phyloP scores from a whole-genome alignment of 2,888 invertebrate species.

The Sinotaia quadrata region DNA sequence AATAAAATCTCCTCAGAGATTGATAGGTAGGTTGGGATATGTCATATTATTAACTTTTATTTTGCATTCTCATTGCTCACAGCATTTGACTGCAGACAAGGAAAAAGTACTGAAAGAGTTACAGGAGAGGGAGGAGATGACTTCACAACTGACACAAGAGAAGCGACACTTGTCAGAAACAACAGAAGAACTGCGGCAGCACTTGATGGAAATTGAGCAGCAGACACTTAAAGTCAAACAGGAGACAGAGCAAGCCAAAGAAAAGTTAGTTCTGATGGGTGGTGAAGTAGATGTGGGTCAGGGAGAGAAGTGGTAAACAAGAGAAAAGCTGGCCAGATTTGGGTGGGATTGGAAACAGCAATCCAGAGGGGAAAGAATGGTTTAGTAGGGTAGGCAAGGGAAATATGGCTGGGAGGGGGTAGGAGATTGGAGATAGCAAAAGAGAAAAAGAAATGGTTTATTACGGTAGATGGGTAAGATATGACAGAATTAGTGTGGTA shows the following conservation, averaged over 20 bases:
- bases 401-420: too few relatives aligned
- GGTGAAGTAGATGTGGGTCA: background rate
- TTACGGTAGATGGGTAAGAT: too few relatives aligned
- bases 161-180: conserved; percentile 69
- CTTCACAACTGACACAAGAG: conserved; percentile 66
- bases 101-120: conserved; percentile 67
- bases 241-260: conserved; percentile 71
- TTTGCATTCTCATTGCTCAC: conserved; percentile 22
- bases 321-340: background rate
- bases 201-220: conserved; percentile 68
- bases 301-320: background rate
- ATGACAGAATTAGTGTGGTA: too few relatives aligned
- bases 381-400: too few relatives aligned
- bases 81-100: conserved; percentile 71
- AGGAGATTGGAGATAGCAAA: too few relatives aligned
- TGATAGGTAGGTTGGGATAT: too few relatives aligned
- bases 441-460: too few relatives aligned
- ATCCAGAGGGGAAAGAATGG: too few relatives aligned
- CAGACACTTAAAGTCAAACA: conserved; percentile 67
- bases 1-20: too few relatives aligned
- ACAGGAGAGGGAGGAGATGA: conserved; percentile 49
- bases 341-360: too few relatives aligned
- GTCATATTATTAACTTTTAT: background rate
- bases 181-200: conserved; percentile 61
- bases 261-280: conserved; percentile 55